phyloP scores from a whole-genome alignment of 1,140 invertebrate genomes.

The Heliconius hermathena region DNA sequence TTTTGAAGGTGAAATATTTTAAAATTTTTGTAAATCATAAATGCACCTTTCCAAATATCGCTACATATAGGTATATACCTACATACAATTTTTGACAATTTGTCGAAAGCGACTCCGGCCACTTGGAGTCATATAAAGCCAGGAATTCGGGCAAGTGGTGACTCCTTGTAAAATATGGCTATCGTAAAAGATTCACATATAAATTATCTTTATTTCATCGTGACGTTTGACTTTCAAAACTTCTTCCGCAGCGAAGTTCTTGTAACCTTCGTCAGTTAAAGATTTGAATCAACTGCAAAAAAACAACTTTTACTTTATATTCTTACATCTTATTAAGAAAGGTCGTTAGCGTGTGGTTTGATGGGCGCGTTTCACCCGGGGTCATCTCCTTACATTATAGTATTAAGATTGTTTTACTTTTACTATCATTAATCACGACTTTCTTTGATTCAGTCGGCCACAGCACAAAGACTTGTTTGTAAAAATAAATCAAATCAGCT shows the following conservation, averaged over 20 bases:
- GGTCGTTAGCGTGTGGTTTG: constrained; percentile 4
- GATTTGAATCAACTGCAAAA: constrained; percentile 20
- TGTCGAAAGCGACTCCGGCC: neutral
- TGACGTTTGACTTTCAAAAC: constrained; percentile 22
- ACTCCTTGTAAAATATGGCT: neutral
- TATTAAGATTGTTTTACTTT: neutral
- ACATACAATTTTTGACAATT: neutral
- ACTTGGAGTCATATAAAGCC: neutral
- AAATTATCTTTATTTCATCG: constrained; percentile 21
- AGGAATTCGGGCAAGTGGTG: constrained; percentile 3
- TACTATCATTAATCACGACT: neutral
- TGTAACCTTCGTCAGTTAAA: constrained; percentile 25
- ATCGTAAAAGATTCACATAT: constrained; percentile 18
- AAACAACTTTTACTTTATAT: constrained; percentile 23
- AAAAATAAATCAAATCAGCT: too few relatives aligned
- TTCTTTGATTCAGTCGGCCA: neutral
- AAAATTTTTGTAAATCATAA: neutral
- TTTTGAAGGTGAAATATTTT: neutral
- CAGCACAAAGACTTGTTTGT: too few relatives aligned
- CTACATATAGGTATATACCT: neutral
- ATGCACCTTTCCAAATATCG: constrained; percentile 4
- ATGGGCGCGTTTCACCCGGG: constrained; percentile 11
- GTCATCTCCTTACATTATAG: constrained; percentile 2
- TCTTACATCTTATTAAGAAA: constrained; percentile 17
- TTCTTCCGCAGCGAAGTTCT: constrained; percentile 12